Percentiles rank a stretch among this genome's conserved stretches.
phyloP scores from a whole-genome alignment of 2,797 vertebrate species.

The Coreius guichenoti region DNA sequence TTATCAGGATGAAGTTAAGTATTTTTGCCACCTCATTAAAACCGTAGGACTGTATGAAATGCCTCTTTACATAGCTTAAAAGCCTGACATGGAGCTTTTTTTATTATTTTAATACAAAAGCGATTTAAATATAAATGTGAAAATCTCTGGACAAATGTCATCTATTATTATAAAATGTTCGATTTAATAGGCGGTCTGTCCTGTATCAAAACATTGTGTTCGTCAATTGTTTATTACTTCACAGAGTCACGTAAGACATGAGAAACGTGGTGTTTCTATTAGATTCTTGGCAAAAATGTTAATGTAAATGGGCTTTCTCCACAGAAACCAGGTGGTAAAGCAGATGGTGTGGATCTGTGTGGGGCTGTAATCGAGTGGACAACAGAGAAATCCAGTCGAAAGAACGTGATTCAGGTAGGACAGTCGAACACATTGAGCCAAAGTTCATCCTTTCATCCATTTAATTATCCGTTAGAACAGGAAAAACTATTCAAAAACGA shows the following conservation, averaged over 20 bases:
- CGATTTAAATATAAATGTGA: neutral
- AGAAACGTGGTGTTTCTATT: conserved; percentile 22
- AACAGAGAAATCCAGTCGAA: conserved; percentile 89
- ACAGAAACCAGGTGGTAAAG: conserved; percentile 86
- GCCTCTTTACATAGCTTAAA: neutral
- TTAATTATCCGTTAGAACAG: neutral
- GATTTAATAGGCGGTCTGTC: neutral
- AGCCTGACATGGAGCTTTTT: neutral
- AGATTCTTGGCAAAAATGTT: conserved; percentile 23
- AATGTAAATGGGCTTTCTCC: conserved; percentile 14
- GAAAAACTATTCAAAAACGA: neutral
- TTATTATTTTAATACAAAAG: neutral
- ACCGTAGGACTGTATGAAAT: conserved; percentile 5
- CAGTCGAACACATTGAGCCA: neutral
- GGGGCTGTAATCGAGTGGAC: conserved; percentile 88
- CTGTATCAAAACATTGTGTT: conserved; percentile 4
- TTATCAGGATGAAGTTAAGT: conserved; percentile 48
- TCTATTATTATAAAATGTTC: neutral
- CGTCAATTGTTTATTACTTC: conserved; percentile 5
- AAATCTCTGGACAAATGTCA: neutral
- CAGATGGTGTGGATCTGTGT: conserved; percentile 85
- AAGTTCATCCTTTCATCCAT: conserved; percentile 15
- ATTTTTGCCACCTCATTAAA: conserved; percentile 51
- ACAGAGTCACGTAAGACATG: neutral
- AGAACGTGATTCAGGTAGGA: conserved; percentile 91